A percentile compares a stretch with the other conserved stretches of the same genome.
These are phyloP conservation scores for Tarsius wallacei DNA, from an alignment of 2,797 vertebrate genomes.

Conservation along the genomic window DNA sequence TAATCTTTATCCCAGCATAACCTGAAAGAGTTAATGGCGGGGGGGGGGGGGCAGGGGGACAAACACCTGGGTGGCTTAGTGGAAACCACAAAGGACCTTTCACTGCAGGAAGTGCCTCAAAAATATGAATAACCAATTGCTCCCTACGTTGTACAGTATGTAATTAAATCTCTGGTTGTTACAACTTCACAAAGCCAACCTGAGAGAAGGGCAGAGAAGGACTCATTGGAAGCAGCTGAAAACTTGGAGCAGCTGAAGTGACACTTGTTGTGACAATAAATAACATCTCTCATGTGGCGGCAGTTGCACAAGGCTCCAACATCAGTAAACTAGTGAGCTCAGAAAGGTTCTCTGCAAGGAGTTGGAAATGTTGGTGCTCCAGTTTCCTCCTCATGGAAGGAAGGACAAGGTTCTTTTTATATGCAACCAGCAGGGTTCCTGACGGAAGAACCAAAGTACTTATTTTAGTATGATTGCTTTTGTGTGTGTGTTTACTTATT, in stretches of 20 bases:
- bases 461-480: not conserved
- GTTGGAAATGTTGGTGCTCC: constrained; percentile 58
- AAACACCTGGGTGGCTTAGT: not conserved
- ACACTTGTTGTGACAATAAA: constrained; percentile 54
- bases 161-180: not conserved
- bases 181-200: not conserved
- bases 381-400: constrained; percentile 57
- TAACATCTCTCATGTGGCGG: not conserved
- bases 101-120: not conserved
- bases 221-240: constrained; percentile 13
- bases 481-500: not conserved
- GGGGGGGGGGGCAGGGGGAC: no score
- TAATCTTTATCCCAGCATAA: not conserved
- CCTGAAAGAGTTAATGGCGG: not conserved
- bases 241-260: not conserved
- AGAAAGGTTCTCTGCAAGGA: constrained; percentile 53
- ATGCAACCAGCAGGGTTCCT: not conserved
- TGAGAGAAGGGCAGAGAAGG: not conserved
- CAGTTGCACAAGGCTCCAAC: fast-evolving
- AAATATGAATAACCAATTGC: not conserved
- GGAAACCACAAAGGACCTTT: constrained; percentile 11
- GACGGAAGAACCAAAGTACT: not conserved
- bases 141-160: not conserved
- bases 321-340: not conserved
- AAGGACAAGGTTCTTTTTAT: constrained; percentile 20